Percentiles rank a stretch among this genome's conserved stretches.
These are phyloP conservation scores for Heliconius hermathena DNA, from an alignment of 1,140 invertebrate species.

Conservation along the genomic window DNA sequence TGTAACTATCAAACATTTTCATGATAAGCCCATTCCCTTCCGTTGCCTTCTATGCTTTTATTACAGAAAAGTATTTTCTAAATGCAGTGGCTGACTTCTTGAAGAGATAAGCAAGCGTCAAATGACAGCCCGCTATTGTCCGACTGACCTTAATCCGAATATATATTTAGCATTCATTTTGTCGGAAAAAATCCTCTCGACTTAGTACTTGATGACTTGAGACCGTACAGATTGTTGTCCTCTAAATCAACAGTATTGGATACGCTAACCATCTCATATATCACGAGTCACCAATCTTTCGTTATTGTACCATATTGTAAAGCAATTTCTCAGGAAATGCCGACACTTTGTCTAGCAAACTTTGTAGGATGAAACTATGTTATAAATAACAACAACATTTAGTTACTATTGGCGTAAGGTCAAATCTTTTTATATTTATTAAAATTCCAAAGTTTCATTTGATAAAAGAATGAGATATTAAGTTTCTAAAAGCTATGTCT, in stretches of 20 bases:
- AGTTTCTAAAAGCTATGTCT: no score
- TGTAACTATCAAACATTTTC: constrained; percentile 2
- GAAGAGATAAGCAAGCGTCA: constrained; percentile 38
- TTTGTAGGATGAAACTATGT: neutral
- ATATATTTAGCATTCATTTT: no score
- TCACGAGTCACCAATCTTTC: constrained; percentile 38
- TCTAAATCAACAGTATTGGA: constrained; percentile 70
- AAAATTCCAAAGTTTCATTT: no score
- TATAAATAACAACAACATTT: neutral
- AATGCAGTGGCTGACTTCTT: constrained; percentile 32
- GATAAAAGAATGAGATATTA: no score
- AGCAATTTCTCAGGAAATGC: constrained; percentile 27
- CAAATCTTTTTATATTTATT: no score
- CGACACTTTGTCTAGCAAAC: constrained; percentile 35
- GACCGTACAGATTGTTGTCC: constrained; percentile 63
- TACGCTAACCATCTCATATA: constrained; percentile 51
- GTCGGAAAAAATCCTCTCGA: no score
- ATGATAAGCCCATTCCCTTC: constrained; percentile 14
- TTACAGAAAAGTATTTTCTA: constrained; percentile 36
- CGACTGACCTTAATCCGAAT: constrained; percentile 55
- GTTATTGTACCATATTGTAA: constrained; percentile 40
- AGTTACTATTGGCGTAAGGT: no score
- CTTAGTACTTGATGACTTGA: constrained; percentile 32
- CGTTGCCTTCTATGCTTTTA: constrained; percentile 18
- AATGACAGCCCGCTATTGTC: constrained; percentile 52